Percentiles rank a stretch among this genome's conserved stretches.
phyloP scores from a whole-genome alignment of 2,888 invertebrate genomes.

The Drosophila histrio region DNA sequence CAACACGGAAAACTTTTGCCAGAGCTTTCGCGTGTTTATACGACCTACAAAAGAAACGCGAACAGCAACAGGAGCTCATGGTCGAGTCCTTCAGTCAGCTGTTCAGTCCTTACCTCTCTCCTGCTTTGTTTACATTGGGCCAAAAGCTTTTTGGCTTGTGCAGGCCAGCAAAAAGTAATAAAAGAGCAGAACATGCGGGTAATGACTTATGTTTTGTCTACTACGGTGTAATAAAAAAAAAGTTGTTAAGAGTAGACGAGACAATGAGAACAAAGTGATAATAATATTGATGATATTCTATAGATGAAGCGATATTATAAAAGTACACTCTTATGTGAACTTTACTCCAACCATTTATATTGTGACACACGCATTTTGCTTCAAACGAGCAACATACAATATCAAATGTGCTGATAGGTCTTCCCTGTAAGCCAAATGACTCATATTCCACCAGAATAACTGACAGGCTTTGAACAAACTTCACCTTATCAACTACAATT shows the following conservation, averaged over 20 bases:
- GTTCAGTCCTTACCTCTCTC: slow-evolving; percentile 4
- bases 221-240: neutral
- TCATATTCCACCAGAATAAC: slow-evolving; percentile 15
- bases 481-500: slow-evolving; percentile 22
- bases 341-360: neutral
- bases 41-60: neutral
- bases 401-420: neutral
- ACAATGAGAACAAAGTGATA: neutral
- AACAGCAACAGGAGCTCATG: slow-evolving; percentile 24
- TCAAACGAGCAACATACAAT: neutral
- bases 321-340: neutral
- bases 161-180: neutral
- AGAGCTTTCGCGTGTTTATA: slow-evolving; percentile 21
- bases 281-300: neutral
- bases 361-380: neutral
- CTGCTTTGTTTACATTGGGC: slow-evolving; percentile 34
- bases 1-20: slow-evolving; percentile 17
- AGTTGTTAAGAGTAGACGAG: neutral
- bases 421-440: slow-evolving; percentile 33
- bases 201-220: neutral
- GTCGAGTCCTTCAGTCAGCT: slow-evolving; percentile 29
- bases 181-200: neutral
- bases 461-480: slow-evolving; percentile 5
- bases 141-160: slow-evolving; percentile 23
- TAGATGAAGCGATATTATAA: neutral